Percentiles rank a stretch among this genome's conserved stretches.
Evolutionary conservation across 1,140 invertebrate species (phyloP).

Genomic region (Cherax quadricarinatus): DNA sequence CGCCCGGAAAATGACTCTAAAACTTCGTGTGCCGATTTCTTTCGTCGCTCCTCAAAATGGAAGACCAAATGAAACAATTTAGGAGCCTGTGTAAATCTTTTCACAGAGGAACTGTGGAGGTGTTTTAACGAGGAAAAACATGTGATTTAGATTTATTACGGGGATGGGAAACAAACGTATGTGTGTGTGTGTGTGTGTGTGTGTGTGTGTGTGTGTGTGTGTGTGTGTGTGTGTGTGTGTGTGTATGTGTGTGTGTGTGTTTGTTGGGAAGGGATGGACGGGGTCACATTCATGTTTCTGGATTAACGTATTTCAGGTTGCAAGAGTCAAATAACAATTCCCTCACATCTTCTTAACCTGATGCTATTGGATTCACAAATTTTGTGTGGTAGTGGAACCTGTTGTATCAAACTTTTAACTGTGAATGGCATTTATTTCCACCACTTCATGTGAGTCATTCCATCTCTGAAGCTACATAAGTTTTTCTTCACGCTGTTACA

Average conservation of each 20-base stretch:
- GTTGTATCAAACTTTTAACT: too few relatives aligned
- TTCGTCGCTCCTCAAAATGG: neutral
- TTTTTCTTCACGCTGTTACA: too few relatives aligned
- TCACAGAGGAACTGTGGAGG: neutral
- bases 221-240: slow-evolving; percentile 3
- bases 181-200: neutral
- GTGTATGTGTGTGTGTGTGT: neutral
- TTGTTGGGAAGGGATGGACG: neutral
- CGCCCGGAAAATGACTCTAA: neutral
- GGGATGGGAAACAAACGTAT: neutral
- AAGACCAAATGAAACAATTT: neutral
- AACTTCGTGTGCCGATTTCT: neutral
- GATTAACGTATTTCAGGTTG: too few relatives aligned
- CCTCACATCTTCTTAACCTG: too few relatives aligned
- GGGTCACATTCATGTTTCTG: too few relatives aligned
- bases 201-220: neutral
- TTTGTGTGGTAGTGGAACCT: too few relatives aligned
- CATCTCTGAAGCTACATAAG: too few relatives aligned
- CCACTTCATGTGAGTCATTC: too few relatives aligned
- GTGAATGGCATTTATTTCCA: too few relatives aligned
- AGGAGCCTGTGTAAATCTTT: neutral
- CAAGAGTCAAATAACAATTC: too few relatives aligned
- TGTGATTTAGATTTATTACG: neutral
- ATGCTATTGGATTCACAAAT: too few relatives aligned
- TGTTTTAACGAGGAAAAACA: neutral